Evolutionary conservation across 2,888 invertebrate genomes (phyloP), one percentile per base, ranked within the genome.

Genomic region (Petrolisthes cinctipes): DNA sequence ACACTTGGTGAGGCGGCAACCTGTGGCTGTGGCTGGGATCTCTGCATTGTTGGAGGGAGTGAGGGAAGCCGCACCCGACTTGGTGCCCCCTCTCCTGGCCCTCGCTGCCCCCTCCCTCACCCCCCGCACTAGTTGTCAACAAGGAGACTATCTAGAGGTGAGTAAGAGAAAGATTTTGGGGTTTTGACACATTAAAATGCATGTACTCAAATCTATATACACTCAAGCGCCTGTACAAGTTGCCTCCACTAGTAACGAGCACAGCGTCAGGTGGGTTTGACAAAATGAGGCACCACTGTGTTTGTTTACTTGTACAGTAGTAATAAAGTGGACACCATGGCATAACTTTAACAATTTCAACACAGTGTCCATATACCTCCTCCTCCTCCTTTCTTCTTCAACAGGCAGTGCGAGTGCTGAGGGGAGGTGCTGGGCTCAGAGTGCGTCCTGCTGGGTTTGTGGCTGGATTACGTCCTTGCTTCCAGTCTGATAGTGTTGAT

Each of bases 401-500:
- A 37, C 80, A 90, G 90, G 89, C 90, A 0, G 86, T 88, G 79
- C 66, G 87, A 53, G 23, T 87, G 23, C 75, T 90, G 53, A 73
- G 86, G 61, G 81, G 61, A 20, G 80, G 85, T 83, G 56, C 85
- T 14, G 89, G 84, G 54, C 86, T 90, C 53, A 82, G 83, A 14
- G 82, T 68, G 53, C 89, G 90, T 11, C 87, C 90, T 11, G 68
- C 61, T n/a, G 87, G 73, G 56, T 89, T 84, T 75, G 89, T 90
- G 57, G 85, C 89, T 17, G 86, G 89, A 5, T 81, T 90, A 53
- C 75, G 89, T 1, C 88, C 87, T n/a, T 90, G 90, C 68, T 90
- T 90, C 66, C 83, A 87, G 57, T 87, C 89, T n/a, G 90, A 90
- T 57, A 83, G 85, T 57, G 90, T 89, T 51, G 87, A 80, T n/a